Conservation (phyloP, 2,797 vertebrate genomes). For the Numenius phaeopus region DNA sequence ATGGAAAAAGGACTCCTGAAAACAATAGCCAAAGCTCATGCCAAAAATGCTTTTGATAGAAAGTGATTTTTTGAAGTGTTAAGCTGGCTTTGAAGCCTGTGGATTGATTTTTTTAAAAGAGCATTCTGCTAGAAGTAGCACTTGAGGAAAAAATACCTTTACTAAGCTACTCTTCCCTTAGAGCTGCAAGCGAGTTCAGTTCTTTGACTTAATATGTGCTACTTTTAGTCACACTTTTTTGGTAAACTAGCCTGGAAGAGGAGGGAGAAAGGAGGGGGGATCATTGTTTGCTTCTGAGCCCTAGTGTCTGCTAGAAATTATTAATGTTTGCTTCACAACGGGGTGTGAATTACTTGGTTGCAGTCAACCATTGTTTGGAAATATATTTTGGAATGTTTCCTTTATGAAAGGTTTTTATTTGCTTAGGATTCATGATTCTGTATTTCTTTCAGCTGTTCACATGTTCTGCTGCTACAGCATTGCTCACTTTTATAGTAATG, state of each 20-base stretch:
- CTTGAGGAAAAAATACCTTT: neutral
- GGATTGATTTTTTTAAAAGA: neutral
- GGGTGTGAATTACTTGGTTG: conserved; percentile 66
- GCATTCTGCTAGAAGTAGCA: neutral
- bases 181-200: neutral
- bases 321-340: conserved; percentile 52
- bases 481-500: conserved; percentile 22
- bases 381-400: conserved; percentile 60
- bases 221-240: conserved; percentile 9
- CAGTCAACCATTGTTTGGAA: conserved; percentile 70
- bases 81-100: conserved; percentile 16
- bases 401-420: conserved; percentile 65
- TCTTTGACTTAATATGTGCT: neutral
- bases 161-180: neutral
- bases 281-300: conserved; percentile 44
- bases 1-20: neutral
- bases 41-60: conserved; percentile 36
- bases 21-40: conserved; percentile 15
- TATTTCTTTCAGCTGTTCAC: conserved; percentile 62
- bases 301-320: conserved; percentile 51
- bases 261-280: neutral
- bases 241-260: neutral
- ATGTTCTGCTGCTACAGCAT: neutral
- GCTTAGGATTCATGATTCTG: neutral
- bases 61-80: neutral